phyloP scores from a whole-genome alignment of 2,888 invertebrate genomes.

The Ophion ventricosus region DNA sequence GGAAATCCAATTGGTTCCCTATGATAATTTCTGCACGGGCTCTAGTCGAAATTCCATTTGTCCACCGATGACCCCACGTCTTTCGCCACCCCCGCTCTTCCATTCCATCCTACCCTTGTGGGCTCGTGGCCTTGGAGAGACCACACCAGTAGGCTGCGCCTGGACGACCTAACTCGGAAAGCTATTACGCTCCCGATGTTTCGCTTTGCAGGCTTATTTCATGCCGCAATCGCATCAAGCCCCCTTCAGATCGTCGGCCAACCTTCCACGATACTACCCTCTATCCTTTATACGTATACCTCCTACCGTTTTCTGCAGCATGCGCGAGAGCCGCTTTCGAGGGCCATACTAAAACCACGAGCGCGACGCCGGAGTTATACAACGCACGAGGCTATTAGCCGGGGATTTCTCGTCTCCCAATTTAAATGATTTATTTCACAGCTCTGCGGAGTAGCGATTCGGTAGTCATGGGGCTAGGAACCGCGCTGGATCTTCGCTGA shows the following conservation, averaged over 20 bases:
- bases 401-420: conserved; percentile 73
- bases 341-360: conserved; percentile 31
- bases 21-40: not conserved
- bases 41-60: conserved; percentile 15
- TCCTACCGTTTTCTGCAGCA: conserved; percentile 22
- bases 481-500: conserved; percentile 31
- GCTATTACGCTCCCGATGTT: conserved; percentile 76
- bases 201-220: conserved; percentile 76
- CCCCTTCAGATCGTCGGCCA: conserved; percentile 4
- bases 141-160: conserved; percentile 68
- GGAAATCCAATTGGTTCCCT: no score
- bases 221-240: conserved; percentile 76
- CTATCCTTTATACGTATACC: conserved; percentile 17
- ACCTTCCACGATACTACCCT: conserved; percentile 7
- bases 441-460: conserved; percentile 53
- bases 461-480: not conserved
- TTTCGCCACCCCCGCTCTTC: not conserved
- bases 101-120: not conserved
- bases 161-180: conserved; percentile 71
- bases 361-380: conserved; percentile 21
- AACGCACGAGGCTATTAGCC: conserved; percentile 71
- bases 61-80: conserved; percentile 27
- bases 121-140: conserved; percentile 56
- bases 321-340: conserved; percentile 24
- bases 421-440: conserved; percentile 75